A percentile compares a stretch with the other conserved stretches of the same genome.
Evolutionary conservation across 2,888 invertebrate species (phyloP).

Genomic region (Schizaphis graminum): DNA sequence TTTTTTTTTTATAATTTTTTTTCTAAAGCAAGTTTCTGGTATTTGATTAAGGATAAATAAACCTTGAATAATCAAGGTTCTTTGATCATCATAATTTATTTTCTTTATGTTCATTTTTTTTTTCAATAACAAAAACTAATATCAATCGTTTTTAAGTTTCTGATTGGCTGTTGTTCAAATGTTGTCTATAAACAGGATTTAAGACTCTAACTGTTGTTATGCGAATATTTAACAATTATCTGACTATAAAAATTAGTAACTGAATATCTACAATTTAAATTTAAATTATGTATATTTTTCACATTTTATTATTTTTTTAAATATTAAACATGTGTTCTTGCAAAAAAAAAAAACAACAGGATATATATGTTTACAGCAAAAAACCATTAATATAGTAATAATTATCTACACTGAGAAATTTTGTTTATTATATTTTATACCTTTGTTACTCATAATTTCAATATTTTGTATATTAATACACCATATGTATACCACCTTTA

Average conservation of each 20-base stretch:
- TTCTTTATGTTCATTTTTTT: constrained; percentile 34
- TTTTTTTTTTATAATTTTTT: neutral
- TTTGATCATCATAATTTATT: constrained; percentile 33
- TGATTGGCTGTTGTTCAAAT: neutral
- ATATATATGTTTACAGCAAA: neutral
- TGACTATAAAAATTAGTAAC: neutral
- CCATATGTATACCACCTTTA: too few relatives aligned
- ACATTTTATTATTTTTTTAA: neutral
- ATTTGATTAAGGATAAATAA: constrained; percentile 2
- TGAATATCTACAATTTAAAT: neutral
- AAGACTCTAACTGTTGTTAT: neutral
- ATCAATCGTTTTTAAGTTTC: neutral
- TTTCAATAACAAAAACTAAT: constrained; percentile 12
- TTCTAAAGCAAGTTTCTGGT: constrained; percentile 23
- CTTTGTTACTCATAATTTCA: neutral
- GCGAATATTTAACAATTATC: neutral
- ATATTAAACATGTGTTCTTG: neutral
- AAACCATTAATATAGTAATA: neutral
- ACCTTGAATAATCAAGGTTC: constrained; percentile 58
- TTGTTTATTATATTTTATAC: neutral
- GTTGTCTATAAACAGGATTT: neutral
- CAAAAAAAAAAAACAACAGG: neutral
- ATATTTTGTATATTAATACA: neutral
- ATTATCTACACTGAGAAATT: neutral
- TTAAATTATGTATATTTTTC: neutral